These are phyloP conservation scores for Cephalopterus ornatus DNA, from an alignment of 2,113 vertebrate species.

Conservation along the genomic window DNA sequence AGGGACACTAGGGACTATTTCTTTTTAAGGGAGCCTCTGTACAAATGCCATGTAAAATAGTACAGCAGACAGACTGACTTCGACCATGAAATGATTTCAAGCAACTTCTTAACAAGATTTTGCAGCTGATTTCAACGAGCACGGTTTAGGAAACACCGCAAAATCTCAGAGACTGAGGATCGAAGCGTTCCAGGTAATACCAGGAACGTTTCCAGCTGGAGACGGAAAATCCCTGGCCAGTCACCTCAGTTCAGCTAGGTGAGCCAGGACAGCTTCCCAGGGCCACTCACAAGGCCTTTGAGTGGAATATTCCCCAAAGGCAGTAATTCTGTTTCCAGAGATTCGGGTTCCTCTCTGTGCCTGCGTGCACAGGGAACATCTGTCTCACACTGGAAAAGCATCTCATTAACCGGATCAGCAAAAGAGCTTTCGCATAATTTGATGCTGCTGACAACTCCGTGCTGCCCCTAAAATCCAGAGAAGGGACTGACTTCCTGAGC, in stretches of 20 bases:
- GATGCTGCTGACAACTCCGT: neutral
- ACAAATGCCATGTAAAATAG: neutral
- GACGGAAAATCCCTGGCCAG: neutral
- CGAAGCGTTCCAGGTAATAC: neutral
- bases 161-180: neutral
- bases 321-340: neutral
- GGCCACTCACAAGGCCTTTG: neutral
- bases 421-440: neutral
- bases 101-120: neutral
- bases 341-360: neutral
- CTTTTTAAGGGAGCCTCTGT: neutral
- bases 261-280: neutral
- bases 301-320: neutral
- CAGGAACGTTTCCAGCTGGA: neutral
- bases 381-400: neutral
- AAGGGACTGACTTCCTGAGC: neutral
- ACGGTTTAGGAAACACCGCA: neutral
- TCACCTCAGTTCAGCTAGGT: neutral
- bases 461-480: neutral
- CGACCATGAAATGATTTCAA: neutral
- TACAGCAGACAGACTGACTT: neutral
- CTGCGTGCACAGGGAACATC: neutral
- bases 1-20: neutral
- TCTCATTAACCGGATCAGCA: neutral
- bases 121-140: neutral